These are phyloP conservation scores for Rhinatrema bivittatum DNA, from an alignment of 2,797 vertebrate genomes.

Conservation along the genomic window DNA sequence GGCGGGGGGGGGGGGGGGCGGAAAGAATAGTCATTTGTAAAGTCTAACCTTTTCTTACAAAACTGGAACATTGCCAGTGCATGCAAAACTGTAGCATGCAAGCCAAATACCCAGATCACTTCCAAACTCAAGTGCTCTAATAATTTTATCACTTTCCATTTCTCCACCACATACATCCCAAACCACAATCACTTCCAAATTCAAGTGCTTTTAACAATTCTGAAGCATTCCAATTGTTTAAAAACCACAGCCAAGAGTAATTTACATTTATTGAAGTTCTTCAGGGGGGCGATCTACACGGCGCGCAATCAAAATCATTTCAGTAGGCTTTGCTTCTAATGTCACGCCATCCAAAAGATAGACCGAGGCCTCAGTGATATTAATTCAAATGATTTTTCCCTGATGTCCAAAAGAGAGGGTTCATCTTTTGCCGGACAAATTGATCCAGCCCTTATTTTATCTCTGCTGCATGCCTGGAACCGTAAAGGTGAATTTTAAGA, in stretches of 20 bases:
- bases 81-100: constrained; percentile 37
- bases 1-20: too few species aligned
- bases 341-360: too few species aligned
- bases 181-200: constrained; percentile 23
- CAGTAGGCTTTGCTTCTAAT: too few species aligned
- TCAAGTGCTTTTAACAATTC: constrained; percentile 31
- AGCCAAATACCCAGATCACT: constrained; percentile 37
- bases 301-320: too few species aligned
- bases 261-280: neutral
- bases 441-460: too few species aligned
- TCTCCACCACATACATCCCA: constrained; percentile 34
- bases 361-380: neutral
- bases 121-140: constrained; percentile 41
- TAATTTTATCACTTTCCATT: constrained; percentile 40
- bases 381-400: too few species aligned
- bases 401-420: too few species aligned
- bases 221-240: constrained; percentile 18
- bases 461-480: too few species aligned
- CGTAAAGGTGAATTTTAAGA: too few species aligned
- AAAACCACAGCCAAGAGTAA: neutral
- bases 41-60: constrained; percentile 38
- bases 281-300: neutral
- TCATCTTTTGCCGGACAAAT: too few species aligned
- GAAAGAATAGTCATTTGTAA: constrained; percentile 43
- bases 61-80: constrained; percentile 43